Conservation (phyloP, 2,797 vertebrate genomes). For the Cottoperca gobio region DNA sequence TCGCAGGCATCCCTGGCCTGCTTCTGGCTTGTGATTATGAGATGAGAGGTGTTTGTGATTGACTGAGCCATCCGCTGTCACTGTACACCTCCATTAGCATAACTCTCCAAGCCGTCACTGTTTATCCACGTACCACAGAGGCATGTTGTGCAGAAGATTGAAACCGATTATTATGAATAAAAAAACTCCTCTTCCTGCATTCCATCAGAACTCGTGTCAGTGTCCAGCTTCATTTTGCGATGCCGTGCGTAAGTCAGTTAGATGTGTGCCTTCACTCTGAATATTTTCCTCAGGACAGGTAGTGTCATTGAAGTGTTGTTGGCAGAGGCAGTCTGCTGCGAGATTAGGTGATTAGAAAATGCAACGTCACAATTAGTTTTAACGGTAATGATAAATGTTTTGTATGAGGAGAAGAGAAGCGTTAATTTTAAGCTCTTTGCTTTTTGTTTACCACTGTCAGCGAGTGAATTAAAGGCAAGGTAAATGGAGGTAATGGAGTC, state of each 20-base stretch:
- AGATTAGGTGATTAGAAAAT: conserved; percentile 74
- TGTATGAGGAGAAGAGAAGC: conserved; percentile 30
- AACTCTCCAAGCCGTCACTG: conserved; percentile 64
- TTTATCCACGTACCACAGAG: conserved; percentile 51
- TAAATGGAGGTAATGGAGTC: conserved; percentile 82
- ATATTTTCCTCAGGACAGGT: conserved; percentile 58
- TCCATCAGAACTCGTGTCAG: conserved; percentile 68
- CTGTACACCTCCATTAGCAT: conserved; percentile 77
- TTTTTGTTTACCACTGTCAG: conserved; percentile 83
- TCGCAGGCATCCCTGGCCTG: conserved; percentile 75
- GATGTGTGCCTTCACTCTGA: conserved; percentile 59
- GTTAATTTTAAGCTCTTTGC: conserved; percentile 63
- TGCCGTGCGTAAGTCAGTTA: conserved; percentile 41
- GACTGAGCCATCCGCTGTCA: conserved; percentile 80
- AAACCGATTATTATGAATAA: conserved; percentile 74
- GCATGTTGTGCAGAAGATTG: conserved; percentile 36
- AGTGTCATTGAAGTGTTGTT: conserved; percentile 61
- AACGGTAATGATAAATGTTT: conserved; percentile 40
- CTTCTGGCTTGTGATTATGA: conserved; percentile 78
- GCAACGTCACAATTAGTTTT: conserved; percentile 73
- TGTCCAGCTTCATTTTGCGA: conserved; percentile 71
- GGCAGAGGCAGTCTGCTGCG: conserved; percentile 53
- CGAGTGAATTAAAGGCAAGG: conserved; percentile 76
- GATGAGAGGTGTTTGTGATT: conserved; percentile 80
- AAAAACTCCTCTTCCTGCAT: conserved; percentile 54